Conservation (phyloP, 2,113 vertebrate species). For the Tamias sibiricus region DNA sequence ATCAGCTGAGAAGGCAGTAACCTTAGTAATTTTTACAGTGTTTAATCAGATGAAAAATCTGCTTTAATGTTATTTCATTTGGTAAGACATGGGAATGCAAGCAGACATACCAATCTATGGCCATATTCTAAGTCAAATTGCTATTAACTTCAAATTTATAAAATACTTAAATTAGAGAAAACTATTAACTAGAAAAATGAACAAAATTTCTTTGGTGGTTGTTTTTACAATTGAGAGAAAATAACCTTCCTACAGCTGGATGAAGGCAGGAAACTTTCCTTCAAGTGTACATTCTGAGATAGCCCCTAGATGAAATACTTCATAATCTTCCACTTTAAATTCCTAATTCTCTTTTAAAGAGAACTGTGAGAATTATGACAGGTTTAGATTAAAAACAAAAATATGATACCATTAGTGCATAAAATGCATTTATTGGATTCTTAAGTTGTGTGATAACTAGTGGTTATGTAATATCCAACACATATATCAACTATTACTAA, state of each 20-base stretch:
- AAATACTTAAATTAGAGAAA: slow-evolving; percentile 30
- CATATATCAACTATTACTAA: not conserved
- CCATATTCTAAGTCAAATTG: not conserved
- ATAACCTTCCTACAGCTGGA: not conserved
- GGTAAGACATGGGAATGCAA: not conserved
- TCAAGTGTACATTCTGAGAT: not conserved
- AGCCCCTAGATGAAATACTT: not conserved
- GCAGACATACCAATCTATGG: not conserved
- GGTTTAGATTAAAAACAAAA: not conserved
- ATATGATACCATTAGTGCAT: not conserved
- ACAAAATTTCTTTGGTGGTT: not conserved
- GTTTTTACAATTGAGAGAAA: not conserved
- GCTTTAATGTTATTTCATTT: slow-evolving; percentile 41
- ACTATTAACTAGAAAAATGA: not conserved
- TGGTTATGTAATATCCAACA: not conserved
- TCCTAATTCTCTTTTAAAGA: not conserved
- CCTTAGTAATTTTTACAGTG: not conserved
- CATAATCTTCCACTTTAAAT: not conserved
- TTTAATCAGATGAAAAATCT: slow-evolving; percentile 59
- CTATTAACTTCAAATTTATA: slow-evolving; percentile 23
- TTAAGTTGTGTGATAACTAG: not conserved
- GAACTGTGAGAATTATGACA: not conserved
- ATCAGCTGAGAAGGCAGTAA: slow-evolving; percentile 55
- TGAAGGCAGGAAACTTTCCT: not conserved
- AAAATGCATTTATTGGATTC: not conserved